Base-by-base conservation (phyloP, 2,797 vertebrate genomes). In the Microctenopoma lineatum region DNA sequence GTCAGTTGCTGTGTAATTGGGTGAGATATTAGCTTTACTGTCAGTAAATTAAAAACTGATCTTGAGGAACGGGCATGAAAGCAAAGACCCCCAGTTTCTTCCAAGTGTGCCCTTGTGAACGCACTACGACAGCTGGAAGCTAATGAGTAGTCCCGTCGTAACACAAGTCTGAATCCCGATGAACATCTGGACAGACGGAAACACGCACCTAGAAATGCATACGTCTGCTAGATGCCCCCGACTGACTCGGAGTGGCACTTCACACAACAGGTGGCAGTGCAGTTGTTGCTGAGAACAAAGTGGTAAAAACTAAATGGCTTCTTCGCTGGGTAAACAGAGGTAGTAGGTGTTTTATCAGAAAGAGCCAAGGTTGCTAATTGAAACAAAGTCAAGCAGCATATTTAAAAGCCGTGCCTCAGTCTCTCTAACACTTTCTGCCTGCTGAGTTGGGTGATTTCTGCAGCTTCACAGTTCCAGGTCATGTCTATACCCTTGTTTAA, bases 21-120 rank as follows among this genome's bases (percentile, higher is more conserved):
- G 80, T 92, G 90, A 89, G 82, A 93, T 94, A 93, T 93, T 93
- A 91, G 87, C 89, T 86, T 90, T 92, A 93, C 90, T 92, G 91
- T 91, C 84, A 84, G 91, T 92, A 93, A 94, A 93, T 94, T 93
- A 94, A 94, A 94, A 93, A 92, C 91, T 85, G 90, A 94, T 94
- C 90, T 92, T 87, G 90, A 88, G 91, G 92, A 94, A 92, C 90
- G 53, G 79, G 80, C 63, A 71, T 16, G 71, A 77, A 82, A 69
- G 82, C 66, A 57, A 80, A 51, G 63, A 76, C 74, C 70, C 58
- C 74, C 44, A 71, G 54, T 76, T 66, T 67, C 60, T 71, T 57
- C 70, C 52, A 61, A 81, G 77, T 71, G 73, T 57, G 53, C 70
- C 56, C 71, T 39, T 42, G 55, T 73, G 75, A 73, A 79, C 78